Conservation (phyloP, 2,113 vertebrate species). For the Falcunculus frontatus region DNA sequence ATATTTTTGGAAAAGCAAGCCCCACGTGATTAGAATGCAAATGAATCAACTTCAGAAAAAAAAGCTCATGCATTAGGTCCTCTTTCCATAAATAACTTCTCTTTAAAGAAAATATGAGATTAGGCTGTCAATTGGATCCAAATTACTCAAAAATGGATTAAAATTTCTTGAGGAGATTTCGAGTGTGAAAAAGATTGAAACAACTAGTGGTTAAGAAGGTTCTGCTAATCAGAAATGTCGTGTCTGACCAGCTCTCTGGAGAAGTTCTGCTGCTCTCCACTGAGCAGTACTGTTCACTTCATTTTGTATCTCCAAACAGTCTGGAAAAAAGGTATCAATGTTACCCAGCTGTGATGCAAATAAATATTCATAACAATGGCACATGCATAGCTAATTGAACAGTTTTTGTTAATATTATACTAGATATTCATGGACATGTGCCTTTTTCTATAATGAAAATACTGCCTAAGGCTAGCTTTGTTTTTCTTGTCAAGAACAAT, state of each 20-base stretch:
- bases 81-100: not conserved
- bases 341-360: constrained; percentile 65
- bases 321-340: constrained; percentile 65
- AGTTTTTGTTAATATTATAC: constrained; percentile 85
- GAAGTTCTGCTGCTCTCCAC: constrained; percentile 33
- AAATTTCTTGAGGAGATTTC: not conserved
- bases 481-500: constrained; percentile 83
- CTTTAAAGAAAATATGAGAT: not conserved
- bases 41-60: not conserved
- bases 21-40: not conserved
- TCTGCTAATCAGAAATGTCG: not conserved
- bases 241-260: not conserved
- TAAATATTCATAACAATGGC: constrained; percentile 82
- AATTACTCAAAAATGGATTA: not conserved
- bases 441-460: constrained; percentile 83
- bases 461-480: constrained; percentile 79
- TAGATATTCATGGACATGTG: constrained; percentile 82
- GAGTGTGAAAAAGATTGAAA: not conserved
- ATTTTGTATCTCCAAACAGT: constrained; percentile 58
- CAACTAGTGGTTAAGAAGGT: not conserved
- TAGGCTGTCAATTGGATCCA: not conserved
- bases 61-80: not conserved
- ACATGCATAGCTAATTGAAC: constrained; percentile 81
- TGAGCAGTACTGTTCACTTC: constrained; percentile 49
- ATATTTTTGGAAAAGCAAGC: not conserved